Evolutionary conservation across 53 echinoderm and acorn worm species (phyloP).

Genomic region (Actinopyga echinites): DNA sequence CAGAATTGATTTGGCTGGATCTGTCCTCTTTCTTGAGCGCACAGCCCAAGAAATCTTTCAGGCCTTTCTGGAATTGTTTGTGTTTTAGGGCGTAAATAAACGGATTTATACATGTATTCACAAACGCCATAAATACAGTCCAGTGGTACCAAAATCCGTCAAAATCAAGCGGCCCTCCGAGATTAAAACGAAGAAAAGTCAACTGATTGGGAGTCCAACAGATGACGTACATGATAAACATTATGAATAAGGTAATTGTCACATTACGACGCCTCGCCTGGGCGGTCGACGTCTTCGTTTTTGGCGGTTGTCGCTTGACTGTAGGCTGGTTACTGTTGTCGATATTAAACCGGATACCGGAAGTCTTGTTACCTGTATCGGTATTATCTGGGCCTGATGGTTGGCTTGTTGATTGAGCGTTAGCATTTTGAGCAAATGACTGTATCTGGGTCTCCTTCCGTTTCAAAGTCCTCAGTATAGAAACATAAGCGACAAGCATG

Average conservation of each 20-base stretch:
- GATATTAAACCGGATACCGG: constrained; percentile 26
- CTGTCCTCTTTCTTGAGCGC: neutral
- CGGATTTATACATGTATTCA: constrained; percentile 84
- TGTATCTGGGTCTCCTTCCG: constrained; percentile 52
- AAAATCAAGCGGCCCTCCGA: constrained; percentile 79
- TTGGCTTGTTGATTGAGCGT: neutral
- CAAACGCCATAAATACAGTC: constrained; percentile 78
- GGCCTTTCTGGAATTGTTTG: constrained; percentile 75
- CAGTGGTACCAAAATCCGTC: constrained; percentile 79
- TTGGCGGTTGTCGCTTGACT: neutral
- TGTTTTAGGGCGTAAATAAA: constrained; percentile 85
- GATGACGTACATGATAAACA: constrained; percentile 78
- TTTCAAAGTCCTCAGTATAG: constrained; percentile 60
- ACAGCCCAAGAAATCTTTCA: constrained; percentile 52
- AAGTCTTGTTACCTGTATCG: neutral
- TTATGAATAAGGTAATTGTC: constrained; percentile 76
- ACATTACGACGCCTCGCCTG: constrained; percentile 70
- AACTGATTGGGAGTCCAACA: constrained; percentile 98
- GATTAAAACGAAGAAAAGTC: constrained; percentile 87
- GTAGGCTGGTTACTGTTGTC: neutral
- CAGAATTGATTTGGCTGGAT: constrained; percentile 19
- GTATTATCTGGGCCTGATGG: neutral
- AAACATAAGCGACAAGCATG: constrained; percentile 76
- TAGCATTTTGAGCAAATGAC: constrained; percentile 38
- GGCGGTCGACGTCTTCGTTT: constrained; percentile 44